A percentile compares a stretch with the other conserved stretches of the same genome.
Evolutionary conservation across 35 echinoderm and acorn worm species (phyloP).

Genomic region (Patiria miniata): DNA sequence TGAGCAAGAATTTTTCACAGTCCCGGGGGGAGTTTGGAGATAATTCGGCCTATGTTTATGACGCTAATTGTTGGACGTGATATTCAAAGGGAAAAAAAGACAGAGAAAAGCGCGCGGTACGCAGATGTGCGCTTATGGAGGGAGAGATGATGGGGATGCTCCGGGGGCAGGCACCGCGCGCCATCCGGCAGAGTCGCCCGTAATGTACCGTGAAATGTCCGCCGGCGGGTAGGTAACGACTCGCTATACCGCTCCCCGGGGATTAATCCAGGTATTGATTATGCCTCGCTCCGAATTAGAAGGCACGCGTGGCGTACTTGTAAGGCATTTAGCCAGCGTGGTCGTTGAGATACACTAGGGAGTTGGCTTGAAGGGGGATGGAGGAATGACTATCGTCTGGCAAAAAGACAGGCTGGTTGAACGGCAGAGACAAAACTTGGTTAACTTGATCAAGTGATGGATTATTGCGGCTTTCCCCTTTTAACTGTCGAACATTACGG

Average conservation of each 20-base stretch:
- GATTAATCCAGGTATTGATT: conserved; percentile 15
- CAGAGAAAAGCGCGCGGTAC: not conserved
- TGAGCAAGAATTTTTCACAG: conserved; percentile 17
- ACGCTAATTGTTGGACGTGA: conserved; percentile 3
- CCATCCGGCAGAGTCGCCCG: not conserved
- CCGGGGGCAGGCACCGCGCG: not conserved
- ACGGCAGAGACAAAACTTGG: no score
- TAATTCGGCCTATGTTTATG: conserved; percentile 19
- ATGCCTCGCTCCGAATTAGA: not conserved
- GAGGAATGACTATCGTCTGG: no score
- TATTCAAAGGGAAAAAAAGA: no score
- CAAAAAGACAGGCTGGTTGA: no score
- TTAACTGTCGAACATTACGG: no score
- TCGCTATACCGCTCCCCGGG: not conserved
- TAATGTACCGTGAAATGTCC: conserved; percentile 33
- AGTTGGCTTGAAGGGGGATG: not conserved
- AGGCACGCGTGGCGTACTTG: conserved; percentile 1
- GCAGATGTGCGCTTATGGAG: conserved; percentile 5
- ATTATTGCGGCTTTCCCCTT: no score
- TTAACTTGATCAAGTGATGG: no score
- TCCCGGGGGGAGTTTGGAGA: not conserved
- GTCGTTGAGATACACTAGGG: not conserved
- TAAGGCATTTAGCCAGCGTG: conserved; percentile 4
- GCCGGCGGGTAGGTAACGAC: conserved; percentile 25
- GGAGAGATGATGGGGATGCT: conserved; percentile 4